Evolutionary conservation across 92 coral and sea anemone species (phyloP).

Genomic region (Anthopleura xanthogrammica): DNA sequence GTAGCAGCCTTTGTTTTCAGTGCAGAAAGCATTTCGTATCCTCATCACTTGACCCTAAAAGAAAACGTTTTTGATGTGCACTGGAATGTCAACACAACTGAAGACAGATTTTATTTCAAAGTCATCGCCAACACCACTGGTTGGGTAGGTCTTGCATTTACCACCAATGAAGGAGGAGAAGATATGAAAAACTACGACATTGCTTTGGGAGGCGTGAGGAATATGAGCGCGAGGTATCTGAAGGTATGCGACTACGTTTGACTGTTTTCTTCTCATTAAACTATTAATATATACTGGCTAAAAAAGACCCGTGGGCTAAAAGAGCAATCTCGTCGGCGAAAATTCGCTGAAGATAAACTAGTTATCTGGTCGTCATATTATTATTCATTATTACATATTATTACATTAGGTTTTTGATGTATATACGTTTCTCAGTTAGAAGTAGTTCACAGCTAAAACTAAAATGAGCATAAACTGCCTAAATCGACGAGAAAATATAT

Average conservation of each 20-base stretch:
- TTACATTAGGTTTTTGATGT: too few species aligned
- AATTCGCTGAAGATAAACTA: too few species aligned
- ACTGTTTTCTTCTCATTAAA: background rate
- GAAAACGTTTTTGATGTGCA: conserved; percentile 14
- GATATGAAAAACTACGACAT: conserved; percentile 41
- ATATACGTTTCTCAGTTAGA: too few species aligned
- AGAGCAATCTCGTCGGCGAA: too few species aligned
- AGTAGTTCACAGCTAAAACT: too few species aligned
- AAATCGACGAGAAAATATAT: too few species aligned
- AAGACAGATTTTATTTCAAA: conserved; percentile 24
- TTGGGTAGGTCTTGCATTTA: conserved; percentile 34
- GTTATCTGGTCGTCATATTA: too few species aligned
- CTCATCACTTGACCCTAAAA: background rate
- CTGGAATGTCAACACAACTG: conserved; percentile 19
- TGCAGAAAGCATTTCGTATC: conserved; percentile 8
- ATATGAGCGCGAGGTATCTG: background rate
- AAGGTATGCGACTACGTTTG: conserved; percentile 7
- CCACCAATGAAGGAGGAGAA: conserved; percentile 6
- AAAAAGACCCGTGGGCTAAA: too few species aligned
- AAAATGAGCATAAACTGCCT: too few species aligned
- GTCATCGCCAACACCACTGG: conserved; percentile 30
- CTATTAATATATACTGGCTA: background rate
- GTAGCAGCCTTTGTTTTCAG: background rate
- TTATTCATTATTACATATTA: too few species aligned
- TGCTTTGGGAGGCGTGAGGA: conserved; percentile 28